Evolutionary conservation across 2,113 vertebrate species (phyloP), one percentile per base, ranked within the genome.

Genomic region (Mystacornis crossleyi): DNA sequence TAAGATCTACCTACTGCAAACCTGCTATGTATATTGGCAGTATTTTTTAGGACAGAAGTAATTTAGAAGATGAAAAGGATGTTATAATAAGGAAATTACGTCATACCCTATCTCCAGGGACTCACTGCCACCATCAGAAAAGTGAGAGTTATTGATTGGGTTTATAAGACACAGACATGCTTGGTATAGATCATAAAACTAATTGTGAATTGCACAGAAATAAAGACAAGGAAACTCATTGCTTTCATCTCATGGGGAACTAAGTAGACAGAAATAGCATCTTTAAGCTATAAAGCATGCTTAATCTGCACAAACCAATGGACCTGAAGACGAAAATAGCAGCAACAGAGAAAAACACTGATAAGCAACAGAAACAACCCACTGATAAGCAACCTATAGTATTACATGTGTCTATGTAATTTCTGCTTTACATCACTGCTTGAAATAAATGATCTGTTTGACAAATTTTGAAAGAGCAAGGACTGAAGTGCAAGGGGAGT

Each of bases 171-270:
- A 62, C 19, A n/a, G 43, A 77, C 29, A 83, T 38, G 65, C 42
- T 90, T 40, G 4, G 8, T 87, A 92, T 51, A 89, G 36, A 92
- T 96, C 71, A 95, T 92, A 95, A 96, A 96, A 70, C 57, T 97
- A 96, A 97, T 84, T 92, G 75, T 86, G 82, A 96, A 85, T 40
- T 89, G 45, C 57, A 85, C 34, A n/a, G 34, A 86, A 93, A 95
- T 91, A 96, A 96, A 94, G 33, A 94, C 73, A 93, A 88, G n/a
- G 43, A 83, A 96, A 71, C 31, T 57, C 71, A 82, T 20, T 95
- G 83, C 50, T 95, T 94, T 97, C 71, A 77, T 58, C 29, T 93
- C 83, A 84, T 48, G 57, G 62, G 60, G 69, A 96, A 78, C 70
- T 61, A 85, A 93, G 90, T n/a, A 87, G 80, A 91, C 43, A 94